Evolutionary conservation across 2,113 vertebrate genomes (phyloP).

Genomic region (Rattus norvegicus): DNA sequence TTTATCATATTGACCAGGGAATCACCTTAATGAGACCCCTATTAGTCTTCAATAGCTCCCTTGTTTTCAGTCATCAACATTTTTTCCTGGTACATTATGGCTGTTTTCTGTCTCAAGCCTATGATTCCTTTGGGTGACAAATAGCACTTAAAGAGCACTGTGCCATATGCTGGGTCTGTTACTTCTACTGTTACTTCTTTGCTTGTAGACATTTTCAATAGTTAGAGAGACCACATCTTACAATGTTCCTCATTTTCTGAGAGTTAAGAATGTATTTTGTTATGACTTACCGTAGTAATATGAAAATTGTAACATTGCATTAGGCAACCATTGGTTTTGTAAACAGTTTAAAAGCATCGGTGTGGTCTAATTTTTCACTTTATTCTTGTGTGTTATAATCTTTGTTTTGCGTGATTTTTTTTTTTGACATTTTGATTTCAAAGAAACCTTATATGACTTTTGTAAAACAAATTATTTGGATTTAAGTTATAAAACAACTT

Average conservation of each 20-base stretch:
- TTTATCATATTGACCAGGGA: neutral
- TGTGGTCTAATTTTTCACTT: neutral
- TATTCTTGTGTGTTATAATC: neutral
- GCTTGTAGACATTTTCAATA: neutral
- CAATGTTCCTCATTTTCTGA: neutral
- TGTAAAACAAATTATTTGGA: neutral
- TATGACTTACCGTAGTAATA: neutral
- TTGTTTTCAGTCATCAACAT: neutral
- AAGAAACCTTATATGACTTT: neutral
- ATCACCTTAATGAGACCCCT: neutral
- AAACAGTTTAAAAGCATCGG: neutral
- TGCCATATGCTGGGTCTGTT: neutral
- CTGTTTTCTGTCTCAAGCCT: neutral
- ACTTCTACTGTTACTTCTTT: neutral
- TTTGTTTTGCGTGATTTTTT: neutral
- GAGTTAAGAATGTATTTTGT: neutral
- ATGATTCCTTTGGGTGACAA: neutral
- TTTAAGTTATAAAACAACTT: slow-evolving; percentile 8
- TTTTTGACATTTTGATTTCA: neutral
- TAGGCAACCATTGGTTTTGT: neutral
- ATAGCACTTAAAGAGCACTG: neutral
- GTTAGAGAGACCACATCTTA: neutral
- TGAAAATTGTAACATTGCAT: neutral
- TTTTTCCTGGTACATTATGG: neutral
- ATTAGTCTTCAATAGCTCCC: neutral